Evolutionary conservation across 2,888 invertebrate species (phyloP), one percentile per base, ranked within the genome.

Genomic region (Lycocerus yunnanus): DNA sequence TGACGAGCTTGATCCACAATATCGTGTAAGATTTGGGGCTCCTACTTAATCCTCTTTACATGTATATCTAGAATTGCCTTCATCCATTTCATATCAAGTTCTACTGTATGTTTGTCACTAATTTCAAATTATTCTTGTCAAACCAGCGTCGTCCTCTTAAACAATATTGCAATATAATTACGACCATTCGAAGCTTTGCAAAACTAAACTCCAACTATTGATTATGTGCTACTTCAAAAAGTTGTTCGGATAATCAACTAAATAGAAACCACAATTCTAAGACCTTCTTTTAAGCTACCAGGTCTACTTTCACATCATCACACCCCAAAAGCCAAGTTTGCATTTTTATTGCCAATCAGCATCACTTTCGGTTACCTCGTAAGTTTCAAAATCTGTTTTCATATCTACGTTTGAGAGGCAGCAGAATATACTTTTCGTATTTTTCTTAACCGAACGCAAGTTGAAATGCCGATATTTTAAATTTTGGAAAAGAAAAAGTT

Each of bases 1-100:
- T 85, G 85, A 85, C 83, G 81, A 80, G 83, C 77, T 78, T 80
- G 80, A 79, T 80, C 78, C 79, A 79, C 77, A 81, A 80, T 80
- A 81, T 81, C 80, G 79, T 79, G 81, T 78, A 77, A 80, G 80
- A 80, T 81, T 79, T 80, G 77, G 76, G 79, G 73, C 77, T 77
- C 74, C 77, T 78, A 73, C 76, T 78, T 83, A 82, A 83, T 83
- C 82, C 83, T 76, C 75, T 75, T 73, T 78, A 77, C 77, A 78
- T 78, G 77, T 81, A 79, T 74, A 80, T 80, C 79, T 81, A 77
- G 78, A 81, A 78, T 78, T 75, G 79, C 77, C 78, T 80, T 82
- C 81, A 82, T 83, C 82, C 83, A 63, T 81, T 81, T 82, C 79
- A 78, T 78, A 78, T 81, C 75, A 70, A 70, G 74, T 78, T 76